phyloP scores from a whole-genome alignment of 2,797 vertebrate genomes.

The Synanceia verrucosa region DNA sequence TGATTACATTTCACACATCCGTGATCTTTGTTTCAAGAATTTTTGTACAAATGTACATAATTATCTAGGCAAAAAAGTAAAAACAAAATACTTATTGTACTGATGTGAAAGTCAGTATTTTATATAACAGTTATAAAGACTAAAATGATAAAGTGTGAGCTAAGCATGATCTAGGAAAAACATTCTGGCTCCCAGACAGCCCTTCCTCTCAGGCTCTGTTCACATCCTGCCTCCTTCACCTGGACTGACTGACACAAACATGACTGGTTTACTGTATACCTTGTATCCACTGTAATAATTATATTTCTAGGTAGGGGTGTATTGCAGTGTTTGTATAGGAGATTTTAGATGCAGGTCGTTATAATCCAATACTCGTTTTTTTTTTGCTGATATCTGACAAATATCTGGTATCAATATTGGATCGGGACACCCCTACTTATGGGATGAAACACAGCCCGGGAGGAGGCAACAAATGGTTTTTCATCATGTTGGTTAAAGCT shows the following conservation, averaged over 20 bases:
- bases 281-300: too few relatives aligned
- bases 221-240: slow-evolving; percentile 1
- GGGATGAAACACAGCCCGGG: background rate
- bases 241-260: background rate
- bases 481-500: slow-evolving; percentile 1
- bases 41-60: background rate
- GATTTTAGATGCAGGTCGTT: too few relatives aligned
- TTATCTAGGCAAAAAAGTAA: background rate
- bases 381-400: too few relatives aligned
- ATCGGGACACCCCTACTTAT: too few relatives aligned
- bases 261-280: too few relatives aligned
- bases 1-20: background rate
- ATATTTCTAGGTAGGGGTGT: too few relatives aligned
- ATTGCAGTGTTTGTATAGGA: too few relatives aligned
- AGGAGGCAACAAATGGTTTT: background rate
- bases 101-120: background rate
- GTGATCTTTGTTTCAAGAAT: background rate
- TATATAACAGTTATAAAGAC: background rate
- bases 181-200: slow-evolving; percentile 4
- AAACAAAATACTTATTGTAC: background rate
- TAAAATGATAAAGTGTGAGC: too few relatives aligned
- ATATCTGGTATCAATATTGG: too few relatives aligned
- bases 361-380: too few relatives aligned
- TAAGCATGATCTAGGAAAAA: background rate
- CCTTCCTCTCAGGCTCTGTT: background rate